Percentiles rank a stretch among this genome's conserved stretches.
phyloP scores from a whole-genome alignment of 1,140 invertebrate species.

The Wiebesia pumilae region DNA sequence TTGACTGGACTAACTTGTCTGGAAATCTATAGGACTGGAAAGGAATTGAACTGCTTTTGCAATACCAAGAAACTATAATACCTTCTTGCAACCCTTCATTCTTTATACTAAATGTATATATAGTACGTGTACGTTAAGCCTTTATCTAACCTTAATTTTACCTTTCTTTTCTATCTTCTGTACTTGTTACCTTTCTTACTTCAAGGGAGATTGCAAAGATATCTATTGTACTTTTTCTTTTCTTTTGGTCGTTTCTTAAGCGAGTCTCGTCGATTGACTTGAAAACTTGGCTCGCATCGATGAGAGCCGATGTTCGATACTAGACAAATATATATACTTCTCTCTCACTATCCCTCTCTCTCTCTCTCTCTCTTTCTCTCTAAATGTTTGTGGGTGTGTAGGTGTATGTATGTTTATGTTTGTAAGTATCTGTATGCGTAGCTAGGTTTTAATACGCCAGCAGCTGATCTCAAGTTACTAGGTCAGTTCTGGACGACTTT shows the following conservation, averaged over 20 bases:
- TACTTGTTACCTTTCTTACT: constrained; percentile 23
- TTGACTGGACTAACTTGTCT: constrained; percentile 8
- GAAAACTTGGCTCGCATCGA: constrained; percentile 21
- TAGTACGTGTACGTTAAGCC: background rate
- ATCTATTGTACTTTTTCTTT: background rate
- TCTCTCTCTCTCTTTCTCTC: too few species aligned
- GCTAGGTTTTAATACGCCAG: background rate
- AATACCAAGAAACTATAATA: constrained; percentile 22
- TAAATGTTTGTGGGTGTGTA: too few species aligned
- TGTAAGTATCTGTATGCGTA: background rate
- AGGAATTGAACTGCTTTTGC: constrained; percentile 43
- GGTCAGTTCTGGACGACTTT: background rate
- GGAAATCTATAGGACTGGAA: constrained; percentile 26
- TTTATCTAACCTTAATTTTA: background rate
- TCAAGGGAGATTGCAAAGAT: background rate
- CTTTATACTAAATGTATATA: constrained; percentile 1
- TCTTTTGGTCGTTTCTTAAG: background rate
- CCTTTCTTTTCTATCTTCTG: constrained; percentile 10
- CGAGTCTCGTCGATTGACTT: constrained; percentile 48
- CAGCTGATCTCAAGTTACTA: background rate
- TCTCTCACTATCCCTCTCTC: too few species aligned
- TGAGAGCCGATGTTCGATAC: constrained; percentile 16
- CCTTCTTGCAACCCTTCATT: constrained; percentile 1
- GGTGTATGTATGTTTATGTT: background rate
- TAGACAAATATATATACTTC: background rate